Percentiles rank a stretch among this genome's conserved stretches.
Conservation (phyloP, 2,797 vertebrate species). For the Buceros bicornis region DNA sequence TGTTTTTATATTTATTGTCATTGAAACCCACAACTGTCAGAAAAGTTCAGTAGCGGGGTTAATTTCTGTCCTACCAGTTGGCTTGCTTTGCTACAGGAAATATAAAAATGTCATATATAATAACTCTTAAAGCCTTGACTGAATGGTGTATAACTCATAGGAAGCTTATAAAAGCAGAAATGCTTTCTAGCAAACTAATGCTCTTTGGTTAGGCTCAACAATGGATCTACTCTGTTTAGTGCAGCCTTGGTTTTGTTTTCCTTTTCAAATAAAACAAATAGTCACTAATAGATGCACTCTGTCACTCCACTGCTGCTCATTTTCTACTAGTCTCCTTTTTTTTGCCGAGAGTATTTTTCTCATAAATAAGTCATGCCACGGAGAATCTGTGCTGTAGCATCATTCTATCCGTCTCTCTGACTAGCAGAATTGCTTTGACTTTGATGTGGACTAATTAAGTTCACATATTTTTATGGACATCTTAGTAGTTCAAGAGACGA, state of each 20-base stretch:
- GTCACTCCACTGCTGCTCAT: background rate
- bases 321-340: background rate
- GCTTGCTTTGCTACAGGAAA: background rate
- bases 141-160: background rate
- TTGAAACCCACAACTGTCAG: background rate
- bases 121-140: background rate
- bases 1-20: background rate
- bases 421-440: slow-evolving; percentile 21
- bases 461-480: slow-evolving; percentile 28
- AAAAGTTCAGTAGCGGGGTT: background rate
- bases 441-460: slow-evolving; percentile 58
- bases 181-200: background rate
- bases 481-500: slow-evolving; percentile 1
- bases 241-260: background rate
- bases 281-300: background rate
- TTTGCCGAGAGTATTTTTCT: background rate
- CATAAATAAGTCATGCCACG: background rate
- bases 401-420: slow-evolving; percentile 8
- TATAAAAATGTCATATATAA: background rate
- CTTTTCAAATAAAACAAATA: background rate
- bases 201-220: background rate
- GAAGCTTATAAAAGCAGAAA: background rate
- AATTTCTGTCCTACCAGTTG: background rate
- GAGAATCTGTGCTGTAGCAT: background rate
- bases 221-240: background rate